phyloP scores from a whole-genome alignment of 2,888 invertebrate genomes.

The Xestia ashworthii region DNA sequence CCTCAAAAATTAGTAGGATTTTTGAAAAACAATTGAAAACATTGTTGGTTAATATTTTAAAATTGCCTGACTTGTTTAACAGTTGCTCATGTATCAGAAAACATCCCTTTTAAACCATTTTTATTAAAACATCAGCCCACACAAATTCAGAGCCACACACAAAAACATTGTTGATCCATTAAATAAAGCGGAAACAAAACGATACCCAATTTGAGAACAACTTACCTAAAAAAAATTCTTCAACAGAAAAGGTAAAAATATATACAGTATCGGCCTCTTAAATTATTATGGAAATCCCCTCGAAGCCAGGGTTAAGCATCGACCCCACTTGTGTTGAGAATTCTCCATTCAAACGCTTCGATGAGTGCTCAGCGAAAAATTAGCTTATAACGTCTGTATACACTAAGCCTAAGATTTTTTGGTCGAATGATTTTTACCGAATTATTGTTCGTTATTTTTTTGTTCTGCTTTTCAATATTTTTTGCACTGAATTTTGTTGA shows the following conservation, averaged over 20 bases:
- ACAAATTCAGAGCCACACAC: conserved; percentile 11
- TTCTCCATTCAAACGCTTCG: conserved; percentile 48
- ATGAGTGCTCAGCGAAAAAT: conserved; percentile 56
- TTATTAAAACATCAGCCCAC: not conserved
- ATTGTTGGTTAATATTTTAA: not conserved
- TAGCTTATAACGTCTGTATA: conserved; percentile 54
- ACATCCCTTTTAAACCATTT: not conserved
- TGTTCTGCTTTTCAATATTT: not conserved
- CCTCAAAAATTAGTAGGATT: too few species aligned
- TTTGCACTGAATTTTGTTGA: not conserved
- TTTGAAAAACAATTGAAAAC: not conserved
- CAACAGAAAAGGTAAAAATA: conserved; percentile 47
- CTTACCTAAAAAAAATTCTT: conserved; percentile 20
- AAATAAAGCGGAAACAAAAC: conserved; percentile 43
- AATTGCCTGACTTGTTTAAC: not conserved
- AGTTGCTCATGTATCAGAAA: not conserved
- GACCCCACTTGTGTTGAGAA: conserved; percentile 65
- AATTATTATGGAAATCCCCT: conserved; percentile 63
- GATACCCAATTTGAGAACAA: conserved; percentile 39
- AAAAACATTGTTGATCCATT: conserved; percentile 33
- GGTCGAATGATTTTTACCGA: conserved; percentile 10
- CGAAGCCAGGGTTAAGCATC: conserved; percentile 54
- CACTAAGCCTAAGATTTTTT: conserved; percentile 34
- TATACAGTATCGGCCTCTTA: conserved; percentile 52
- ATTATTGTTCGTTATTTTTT: conserved; percentile 13